phyloP scores from a whole-genome alignment of 1,140 invertebrate genomes.

The Drosophila seguyi region DNA sequence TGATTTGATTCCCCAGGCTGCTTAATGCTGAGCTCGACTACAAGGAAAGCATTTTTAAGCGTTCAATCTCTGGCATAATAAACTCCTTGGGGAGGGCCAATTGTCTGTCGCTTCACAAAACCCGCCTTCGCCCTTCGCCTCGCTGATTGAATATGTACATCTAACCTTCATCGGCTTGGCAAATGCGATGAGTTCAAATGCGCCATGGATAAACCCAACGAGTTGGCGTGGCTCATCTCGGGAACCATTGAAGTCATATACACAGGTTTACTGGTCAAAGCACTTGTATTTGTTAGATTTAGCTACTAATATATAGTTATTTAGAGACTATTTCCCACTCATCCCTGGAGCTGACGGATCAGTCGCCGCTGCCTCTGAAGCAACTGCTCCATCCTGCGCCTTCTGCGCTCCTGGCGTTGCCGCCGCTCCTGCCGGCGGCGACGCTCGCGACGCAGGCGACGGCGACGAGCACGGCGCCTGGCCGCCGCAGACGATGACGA shows the following conservation, averaged over 20 bases:
- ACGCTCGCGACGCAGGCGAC: conserved; percentile 27
- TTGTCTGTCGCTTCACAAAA: conserved; percentile 55
- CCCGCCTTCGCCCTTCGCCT: not conserved
- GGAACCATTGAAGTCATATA: not conserved
- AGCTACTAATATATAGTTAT: not conserved
- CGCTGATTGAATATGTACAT: conserved; percentile 47
- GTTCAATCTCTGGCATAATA: conserved; percentile 67
- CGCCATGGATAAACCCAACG: conserved; percentile 3
- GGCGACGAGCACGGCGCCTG: conserved; percentile 28
- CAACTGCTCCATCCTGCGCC: conserved; percentile 24
- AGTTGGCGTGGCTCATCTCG: not conserved
- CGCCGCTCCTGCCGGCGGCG: conserved; percentile 24
- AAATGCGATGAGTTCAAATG: conserved; percentile 11
- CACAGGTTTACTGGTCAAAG: not conserved
- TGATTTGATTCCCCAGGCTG: conserved; percentile 68
- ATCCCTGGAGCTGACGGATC: conserved; percentile 26
- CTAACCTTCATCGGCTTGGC: conserved; percentile 6
- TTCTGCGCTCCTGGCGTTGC: conserved; percentile 18
- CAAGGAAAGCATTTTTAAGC: conserved; percentile 79
- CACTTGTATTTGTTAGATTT: not conserved
- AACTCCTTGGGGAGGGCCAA: conserved; percentile 73
- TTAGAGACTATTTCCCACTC: not conserved
- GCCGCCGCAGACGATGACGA: conserved; percentile 22
- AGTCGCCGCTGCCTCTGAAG: conserved; percentile 16
- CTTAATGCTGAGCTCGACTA: conserved; percentile 48